These are phyloP conservation scores for Monarcha castaneiventris DNA, from an alignment of 2,113 vertebrate species.

Conservation along the genomic window DNA sequence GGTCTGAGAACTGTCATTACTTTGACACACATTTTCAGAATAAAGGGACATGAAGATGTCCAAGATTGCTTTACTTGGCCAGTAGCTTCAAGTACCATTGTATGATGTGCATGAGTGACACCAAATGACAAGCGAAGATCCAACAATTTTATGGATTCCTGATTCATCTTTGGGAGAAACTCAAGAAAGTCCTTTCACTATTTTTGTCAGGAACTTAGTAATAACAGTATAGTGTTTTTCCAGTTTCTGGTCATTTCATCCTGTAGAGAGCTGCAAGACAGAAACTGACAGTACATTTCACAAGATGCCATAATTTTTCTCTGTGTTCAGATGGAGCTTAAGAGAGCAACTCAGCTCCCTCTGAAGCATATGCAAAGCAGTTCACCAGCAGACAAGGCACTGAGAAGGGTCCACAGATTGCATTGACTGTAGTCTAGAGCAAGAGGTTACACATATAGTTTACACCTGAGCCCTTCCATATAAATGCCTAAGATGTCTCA, in stretches of 20 bases:
- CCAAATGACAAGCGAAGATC: not conserved
- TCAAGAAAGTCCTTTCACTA: not conserved
- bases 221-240: not conserved
- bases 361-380: not conserved
- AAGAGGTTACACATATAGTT: not conserved
- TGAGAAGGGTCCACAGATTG: not conserved
- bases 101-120: not conserved
- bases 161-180: not conserved
- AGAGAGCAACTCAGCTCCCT: not conserved
- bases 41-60: not conserved
- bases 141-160: not conserved
- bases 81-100: not conserved
- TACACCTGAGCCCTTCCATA: not conserved
- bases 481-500: not conserved
- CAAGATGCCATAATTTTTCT: not conserved
- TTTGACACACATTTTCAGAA: not conserved
- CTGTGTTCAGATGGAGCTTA: not conserved
- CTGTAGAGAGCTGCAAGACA: not conserved
- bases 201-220: not conserved
- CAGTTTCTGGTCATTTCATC: not conserved
- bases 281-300: not conserved
- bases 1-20: not conserved
- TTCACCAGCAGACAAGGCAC: not conserved
- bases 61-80: not conserved
- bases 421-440: not conserved